These are phyloP conservation scores for Butorides virescens DNA, from an alignment of 2,113 vertebrate species.

Conservation along the genomic window DNA sequence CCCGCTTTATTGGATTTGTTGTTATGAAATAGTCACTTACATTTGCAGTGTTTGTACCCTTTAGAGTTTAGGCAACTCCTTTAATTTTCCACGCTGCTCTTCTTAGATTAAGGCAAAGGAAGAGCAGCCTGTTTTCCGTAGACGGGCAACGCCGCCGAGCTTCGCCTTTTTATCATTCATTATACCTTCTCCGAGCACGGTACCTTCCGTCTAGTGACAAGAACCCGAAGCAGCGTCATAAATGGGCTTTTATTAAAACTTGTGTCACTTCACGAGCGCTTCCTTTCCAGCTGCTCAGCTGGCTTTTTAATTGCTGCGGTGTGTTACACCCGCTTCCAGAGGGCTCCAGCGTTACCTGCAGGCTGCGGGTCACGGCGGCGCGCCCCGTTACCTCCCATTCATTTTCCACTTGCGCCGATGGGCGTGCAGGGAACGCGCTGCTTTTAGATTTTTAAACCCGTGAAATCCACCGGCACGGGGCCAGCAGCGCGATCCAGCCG, in stretches of 20 bases:
- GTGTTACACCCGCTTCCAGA: background rate
- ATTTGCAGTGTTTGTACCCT: conserved; percentile 26
- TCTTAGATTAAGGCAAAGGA: background rate
- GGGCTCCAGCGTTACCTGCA: background rate
- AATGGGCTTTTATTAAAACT: background rate
- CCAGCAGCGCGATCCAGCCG: rapidly evolving
- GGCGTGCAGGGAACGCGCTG: background rate
- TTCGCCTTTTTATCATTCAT: background rate
- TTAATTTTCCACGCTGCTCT: background rate
- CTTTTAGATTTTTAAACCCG: background rate
- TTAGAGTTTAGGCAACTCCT: background rate
- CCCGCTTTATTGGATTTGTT: conserved; percentile 40
- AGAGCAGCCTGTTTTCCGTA: background rate
- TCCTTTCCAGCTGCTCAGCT: rapidly evolving
- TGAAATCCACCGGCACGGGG: rapidly evolving
- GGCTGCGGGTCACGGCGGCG: background rate
- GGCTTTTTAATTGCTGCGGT: background rate
- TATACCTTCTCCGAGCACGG: background rate
- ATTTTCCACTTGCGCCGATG: background rate
- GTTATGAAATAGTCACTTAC: conserved; percentile 24
- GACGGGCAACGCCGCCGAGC: rapidly evolving
- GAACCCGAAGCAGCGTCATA: rapidly evolving
- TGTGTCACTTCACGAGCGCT: rapidly evolving
- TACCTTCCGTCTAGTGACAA: background rate
- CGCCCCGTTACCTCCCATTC: rapidly evolving